Evolutionary conservation across 2,888 invertebrate genomes (phyloP), one percentile per base, ranked within the genome.

Genomic region (Spialia ferax): DNA sequence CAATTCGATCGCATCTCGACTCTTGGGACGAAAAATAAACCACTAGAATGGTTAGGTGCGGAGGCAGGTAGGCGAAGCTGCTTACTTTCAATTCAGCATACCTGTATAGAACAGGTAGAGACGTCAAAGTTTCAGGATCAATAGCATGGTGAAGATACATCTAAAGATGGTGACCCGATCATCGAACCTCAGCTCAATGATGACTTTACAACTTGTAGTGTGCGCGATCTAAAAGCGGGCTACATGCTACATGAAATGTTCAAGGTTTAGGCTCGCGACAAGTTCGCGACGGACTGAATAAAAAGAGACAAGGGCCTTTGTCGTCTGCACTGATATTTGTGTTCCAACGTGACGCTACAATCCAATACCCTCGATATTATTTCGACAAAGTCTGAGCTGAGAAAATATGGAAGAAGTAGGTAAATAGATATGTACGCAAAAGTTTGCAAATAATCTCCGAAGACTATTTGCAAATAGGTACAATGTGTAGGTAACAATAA

Each of bases 1-100:
- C 81, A 78, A 84, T 83, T 80, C 77, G 81, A 81, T 80, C 79
- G 78, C 74, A 80, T 79, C 79, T 79, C 76, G 74, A 71, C 75
- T 62, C 57, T 72, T 67, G 74, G 74, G 74, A 75, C 76, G 77
- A 79, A 81, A 83, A 81, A 82, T 80, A 83, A 84, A 79, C 72
- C 70, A 74, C 71, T 66, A 57, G 67, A 74, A 73, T 72, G 75
- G 81, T 72, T 83, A 82, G 83, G 81, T 85, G 84, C 79, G 77
- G 76, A 72, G 77, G 72, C 82, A 86, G 83, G 85, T 82, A 83
- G 79, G 77, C 59, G 70, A 61, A 73, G 75, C 75, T 69, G 64
- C 59, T 67, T 55, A 60, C 69, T 64, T 71, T 52, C 50, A 45
- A 63, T 61, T 70, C 69, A 70, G 57, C 71, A 23, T 71, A 74